Conservation (phyloP, 2,797 vertebrate species). For the Artibeus lituratus region DNA sequence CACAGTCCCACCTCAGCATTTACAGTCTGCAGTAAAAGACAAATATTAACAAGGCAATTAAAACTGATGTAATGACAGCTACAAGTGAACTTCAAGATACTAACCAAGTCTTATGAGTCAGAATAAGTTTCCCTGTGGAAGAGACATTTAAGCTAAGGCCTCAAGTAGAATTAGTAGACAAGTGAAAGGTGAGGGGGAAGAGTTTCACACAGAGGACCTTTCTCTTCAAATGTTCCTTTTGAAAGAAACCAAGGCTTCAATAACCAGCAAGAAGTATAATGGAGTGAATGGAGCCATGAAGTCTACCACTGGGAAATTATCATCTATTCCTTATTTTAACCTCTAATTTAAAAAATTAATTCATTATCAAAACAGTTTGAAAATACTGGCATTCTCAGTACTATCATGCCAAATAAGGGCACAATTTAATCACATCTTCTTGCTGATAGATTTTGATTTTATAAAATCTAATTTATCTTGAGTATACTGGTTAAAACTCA, state of each 20-base stretch:
- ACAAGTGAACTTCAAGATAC: background rate
- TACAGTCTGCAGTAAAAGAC: background rate
- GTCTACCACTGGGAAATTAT: background rate
- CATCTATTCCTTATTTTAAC: slow-evolving; percentile 26
- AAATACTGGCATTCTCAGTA: slow-evolving; percentile 15
- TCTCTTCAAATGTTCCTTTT: background rate
- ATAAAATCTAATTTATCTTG: slow-evolving; percentile 55
- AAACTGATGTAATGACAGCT: slow-evolving; percentile 11
- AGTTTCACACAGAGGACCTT: background rate
- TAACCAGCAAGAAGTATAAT: background rate
- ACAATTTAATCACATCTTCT: slow-evolving; percentile 56
- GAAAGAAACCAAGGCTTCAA: background rate
- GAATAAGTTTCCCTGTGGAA: background rate
- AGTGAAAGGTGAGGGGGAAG: background rate
- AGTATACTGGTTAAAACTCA: slow-evolving; percentile 45
- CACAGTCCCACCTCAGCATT: background rate
- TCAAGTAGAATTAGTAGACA: background rate
- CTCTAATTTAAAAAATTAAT: slow-evolving; percentile 32
- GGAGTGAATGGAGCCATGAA: background rate
- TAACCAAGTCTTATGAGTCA: background rate
- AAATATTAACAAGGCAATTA: background rate
- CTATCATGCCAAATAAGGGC: slow-evolving; percentile 18
- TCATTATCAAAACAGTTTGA: background rate
- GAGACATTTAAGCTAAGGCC: background rate
- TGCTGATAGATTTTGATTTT: slow-evolving; percentile 49